phyloP scores from a whole-genome alignment of 1,140 invertebrate species.

The Procambarus virginalis region DNA sequence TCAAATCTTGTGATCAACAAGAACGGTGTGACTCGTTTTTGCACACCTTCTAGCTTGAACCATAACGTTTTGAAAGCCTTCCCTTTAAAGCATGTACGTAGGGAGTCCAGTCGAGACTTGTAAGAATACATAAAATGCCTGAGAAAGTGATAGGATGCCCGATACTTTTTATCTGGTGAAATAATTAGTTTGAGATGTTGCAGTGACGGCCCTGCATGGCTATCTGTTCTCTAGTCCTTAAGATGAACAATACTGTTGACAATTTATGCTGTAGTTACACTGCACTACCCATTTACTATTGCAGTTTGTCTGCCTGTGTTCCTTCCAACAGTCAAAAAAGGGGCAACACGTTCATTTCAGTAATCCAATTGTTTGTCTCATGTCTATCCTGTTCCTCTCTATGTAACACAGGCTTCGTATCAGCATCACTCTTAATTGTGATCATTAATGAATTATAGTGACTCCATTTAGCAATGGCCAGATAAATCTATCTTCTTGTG shows the following conservation, averaged over 20 bases:
- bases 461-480: conserved; percentile 46
- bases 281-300: conserved; percentile 48
- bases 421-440: conserved; percentile 43
- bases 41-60: not conserved
- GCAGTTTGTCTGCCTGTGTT: conserved; percentile 58
- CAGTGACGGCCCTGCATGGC: conserved; percentile 46
- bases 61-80: not conserved
- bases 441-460: conserved; percentile 53
- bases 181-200: conserved; percentile 55
- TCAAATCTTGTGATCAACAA: not conserved
- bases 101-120: conserved; percentile 49
- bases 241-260: conserved; percentile 60
- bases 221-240: conserved; percentile 60
- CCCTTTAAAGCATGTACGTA: conserved; percentile 48
- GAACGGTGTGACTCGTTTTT: not conserved
- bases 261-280: conserved; percentile 53
- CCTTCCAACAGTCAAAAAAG: conserved; percentile 49
- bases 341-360: conserved; percentile 31
- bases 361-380: conserved; percentile 38
- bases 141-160: conserved; percentile 60
- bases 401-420: conserved; percentile 33
- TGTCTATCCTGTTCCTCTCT: conserved; percentile 44
- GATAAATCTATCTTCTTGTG: conserved; percentile 37
- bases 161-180: conserved; percentile 32
- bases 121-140: conserved; percentile 54